These are phyloP conservation scores for Oxystoma pomonae DNA, from an alignment of 2,888 invertebrate species.

Conservation along the genomic window DNA sequence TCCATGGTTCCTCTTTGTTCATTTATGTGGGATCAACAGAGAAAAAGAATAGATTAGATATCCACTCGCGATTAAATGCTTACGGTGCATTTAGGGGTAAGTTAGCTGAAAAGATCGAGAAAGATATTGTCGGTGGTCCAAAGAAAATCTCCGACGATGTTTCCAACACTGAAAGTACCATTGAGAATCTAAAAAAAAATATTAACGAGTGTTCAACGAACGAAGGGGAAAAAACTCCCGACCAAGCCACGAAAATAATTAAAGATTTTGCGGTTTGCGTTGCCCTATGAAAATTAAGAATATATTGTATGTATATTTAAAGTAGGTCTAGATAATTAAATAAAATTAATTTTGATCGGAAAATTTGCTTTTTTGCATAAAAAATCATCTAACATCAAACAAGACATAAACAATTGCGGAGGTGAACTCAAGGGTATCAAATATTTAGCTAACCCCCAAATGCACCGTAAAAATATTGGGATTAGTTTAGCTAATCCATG, in stretches of 20 bases:
- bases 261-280: constrained; percentile 7
- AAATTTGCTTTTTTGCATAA: no score
- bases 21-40: no score
- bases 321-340: background rate
- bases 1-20: no score
- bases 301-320: background rate
- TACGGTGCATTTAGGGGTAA: no score
- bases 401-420: constrained; percentile 19
- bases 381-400: constrained; percentile 15
- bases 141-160: constrained; percentile 1
- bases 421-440: constrained; percentile 9
- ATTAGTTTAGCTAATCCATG: no score
- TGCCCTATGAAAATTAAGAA: background rate
- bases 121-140: constrained; percentile 11
- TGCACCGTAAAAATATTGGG: no score
- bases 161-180: background rate
- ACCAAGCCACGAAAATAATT: constrained; percentile 5
- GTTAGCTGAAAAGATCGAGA: constrained; percentile 14
- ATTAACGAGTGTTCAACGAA: constrained; percentile 3
- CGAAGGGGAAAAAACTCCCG: constrained; percentile 1
- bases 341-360: no score
- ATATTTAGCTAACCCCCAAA: constrained; percentile 16
- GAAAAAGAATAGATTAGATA: no score
- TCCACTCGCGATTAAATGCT: no score
- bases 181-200: background rate